phyloP scores from a whole-genome alignment of 2,113 vertebrate species.

The Fregata magnificens region DNA sequence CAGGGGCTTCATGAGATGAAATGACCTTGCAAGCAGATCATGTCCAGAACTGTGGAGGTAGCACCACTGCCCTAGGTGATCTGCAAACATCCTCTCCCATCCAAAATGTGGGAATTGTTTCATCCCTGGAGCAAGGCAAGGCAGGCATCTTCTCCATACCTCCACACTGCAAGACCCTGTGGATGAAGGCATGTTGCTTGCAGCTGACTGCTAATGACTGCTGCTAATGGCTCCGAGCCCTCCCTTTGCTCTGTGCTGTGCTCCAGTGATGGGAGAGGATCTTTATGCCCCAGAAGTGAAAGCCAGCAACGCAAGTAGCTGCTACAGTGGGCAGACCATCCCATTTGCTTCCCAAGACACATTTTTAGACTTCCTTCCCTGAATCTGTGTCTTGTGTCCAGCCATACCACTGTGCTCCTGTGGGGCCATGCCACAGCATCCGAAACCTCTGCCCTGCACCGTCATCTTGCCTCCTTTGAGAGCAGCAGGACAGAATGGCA shows the following conservation, averaged over 20 bases:
- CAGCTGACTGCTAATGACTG: background rate
- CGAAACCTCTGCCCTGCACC: background rate
- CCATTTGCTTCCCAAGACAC: background rate
- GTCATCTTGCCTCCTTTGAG: rapidly evolving
- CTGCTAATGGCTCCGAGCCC: background rate
- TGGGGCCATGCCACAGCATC: too few relatives aligned
- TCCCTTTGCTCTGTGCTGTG: background rate
- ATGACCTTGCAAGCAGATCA: background rate
- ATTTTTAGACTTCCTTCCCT: background rate
- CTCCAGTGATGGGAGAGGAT: background rate
- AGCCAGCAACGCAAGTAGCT: background rate
- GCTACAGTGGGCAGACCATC: background rate
- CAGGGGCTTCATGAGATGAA: background rate
- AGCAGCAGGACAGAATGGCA: background rate
- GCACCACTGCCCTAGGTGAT: background rate
- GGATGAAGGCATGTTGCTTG: background rate
- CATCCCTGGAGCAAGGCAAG: background rate
- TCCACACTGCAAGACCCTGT: background rate
- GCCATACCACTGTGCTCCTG: background rate
- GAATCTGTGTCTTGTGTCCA: rapidly evolving
- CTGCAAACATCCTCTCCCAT: background rate
- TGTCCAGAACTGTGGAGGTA: background rate
- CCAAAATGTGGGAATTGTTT: background rate
- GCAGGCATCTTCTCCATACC: background rate
- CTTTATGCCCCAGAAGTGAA: background rate